Conservation (phyloP, 2,888 invertebrate species). For the Synergus japonicus region DNA sequence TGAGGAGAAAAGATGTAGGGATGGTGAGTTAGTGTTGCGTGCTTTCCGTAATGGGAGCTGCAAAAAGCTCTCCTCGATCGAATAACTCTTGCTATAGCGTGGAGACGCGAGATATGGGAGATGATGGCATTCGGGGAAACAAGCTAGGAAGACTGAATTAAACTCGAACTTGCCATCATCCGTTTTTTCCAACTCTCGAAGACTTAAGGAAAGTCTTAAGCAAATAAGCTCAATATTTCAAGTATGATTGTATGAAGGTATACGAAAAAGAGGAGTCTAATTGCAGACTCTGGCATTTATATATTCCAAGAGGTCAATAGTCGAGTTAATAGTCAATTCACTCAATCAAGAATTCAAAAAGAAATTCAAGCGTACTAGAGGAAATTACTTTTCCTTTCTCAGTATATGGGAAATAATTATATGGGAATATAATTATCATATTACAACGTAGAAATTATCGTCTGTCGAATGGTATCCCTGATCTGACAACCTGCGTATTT, state of each 20-base stretch:
- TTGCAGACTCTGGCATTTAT: neutral
- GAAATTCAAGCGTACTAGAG: neutral
- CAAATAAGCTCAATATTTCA: neutral
- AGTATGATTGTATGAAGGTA: neutral
- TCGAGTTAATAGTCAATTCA: neutral
- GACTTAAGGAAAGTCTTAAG: neutral
- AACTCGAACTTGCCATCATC: slow-evolving; percentile 14
- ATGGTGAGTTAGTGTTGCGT: slow-evolving; percentile 16
- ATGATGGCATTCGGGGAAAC: slow-evolving; percentile 42
- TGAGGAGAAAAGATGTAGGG: neutral
- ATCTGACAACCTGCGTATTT: slow-evolving; percentile 46
- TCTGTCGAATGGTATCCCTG: slow-evolving; percentile 48
- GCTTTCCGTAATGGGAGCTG: slow-evolving; percentile 51
- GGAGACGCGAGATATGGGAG: slow-evolving; percentile 36
- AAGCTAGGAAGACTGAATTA: slow-evolving; percentile 6
- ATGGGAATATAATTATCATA: slow-evolving; percentile 37
- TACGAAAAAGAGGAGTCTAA: neutral
- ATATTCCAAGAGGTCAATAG: neutral
- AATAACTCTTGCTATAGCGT: slow-evolving; percentile 45
- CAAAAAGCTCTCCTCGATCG: slow-evolving; percentile 48
- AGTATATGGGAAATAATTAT: neutral
- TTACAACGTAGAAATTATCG: slow-evolving; percentile 54
- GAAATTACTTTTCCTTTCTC: neutral
- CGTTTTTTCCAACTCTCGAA: neutral
- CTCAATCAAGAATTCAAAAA: slow-evolving; percentile 4